Evolutionary conservation across 2,888 invertebrate genomes (phyloP).

Genomic region (Chaetoderma sp.): DNA sequence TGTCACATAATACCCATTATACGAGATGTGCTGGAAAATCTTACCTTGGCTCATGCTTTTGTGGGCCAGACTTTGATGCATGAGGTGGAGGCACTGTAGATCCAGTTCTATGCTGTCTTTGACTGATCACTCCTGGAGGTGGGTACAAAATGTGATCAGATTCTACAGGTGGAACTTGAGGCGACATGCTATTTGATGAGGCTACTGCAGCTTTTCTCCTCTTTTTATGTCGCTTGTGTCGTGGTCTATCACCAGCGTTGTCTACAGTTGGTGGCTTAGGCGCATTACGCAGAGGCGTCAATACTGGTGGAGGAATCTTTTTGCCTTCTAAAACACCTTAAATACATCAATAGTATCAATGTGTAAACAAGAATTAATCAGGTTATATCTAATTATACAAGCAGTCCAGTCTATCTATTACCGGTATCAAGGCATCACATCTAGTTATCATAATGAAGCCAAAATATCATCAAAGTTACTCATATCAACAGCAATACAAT

Average conservation of each 20-base stretch:
- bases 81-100: slow-evolving; percentile 44
- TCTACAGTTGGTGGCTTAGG: slow-evolving; percentile 48
- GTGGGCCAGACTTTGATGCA: slow-evolving; percentile 47
- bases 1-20: too few relatives aligned
- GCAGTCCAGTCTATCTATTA: too few relatives aligned
- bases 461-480: too few relatives aligned
- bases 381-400: too few relatives aligned
- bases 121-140: slow-evolving; percentile 49
- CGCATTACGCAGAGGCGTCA: slow-evolving; percentile 60
- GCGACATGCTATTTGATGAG: slow-evolving; percentile 44
- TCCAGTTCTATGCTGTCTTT: slow-evolving; percentile 24
- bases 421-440: too few relatives aligned
- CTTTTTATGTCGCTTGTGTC: slow-evolving; percentile 48
- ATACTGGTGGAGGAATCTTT: slow-evolving; percentile 52
- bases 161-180: slow-evolving; percentile 52
- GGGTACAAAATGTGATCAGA: slow-evolving; percentile 60
- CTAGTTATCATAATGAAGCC: too few relatives aligned
- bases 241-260: slow-evolving; percentile 36
- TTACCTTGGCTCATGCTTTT: slow-evolving; percentile 36
- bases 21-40: neutral
- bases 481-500: too few relatives aligned
- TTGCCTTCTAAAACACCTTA: slow-evolving; percentile 55
- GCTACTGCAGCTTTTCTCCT: slow-evolving; percentile 24
- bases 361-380: too few relatives aligned
- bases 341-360: too few relatives aligned